These are phyloP conservation scores for Harpegnathos saltator DNA, from an alignment of 1,140 invertebrate genomes.

Conservation along the genomic window DNA sequence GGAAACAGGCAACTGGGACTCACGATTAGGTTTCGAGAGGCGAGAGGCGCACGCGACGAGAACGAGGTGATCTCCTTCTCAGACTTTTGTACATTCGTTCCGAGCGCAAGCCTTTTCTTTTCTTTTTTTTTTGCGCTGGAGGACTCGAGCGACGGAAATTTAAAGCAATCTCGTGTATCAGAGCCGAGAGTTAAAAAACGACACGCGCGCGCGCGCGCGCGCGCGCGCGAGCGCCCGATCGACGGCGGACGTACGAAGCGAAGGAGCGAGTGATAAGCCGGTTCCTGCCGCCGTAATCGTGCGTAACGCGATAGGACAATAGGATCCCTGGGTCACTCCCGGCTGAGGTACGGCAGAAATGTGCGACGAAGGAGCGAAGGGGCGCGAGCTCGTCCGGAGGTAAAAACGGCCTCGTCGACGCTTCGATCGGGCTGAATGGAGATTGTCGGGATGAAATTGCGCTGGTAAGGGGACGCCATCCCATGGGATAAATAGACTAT, in stretches of 20 bases:
- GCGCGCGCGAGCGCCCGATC: too few species aligned
- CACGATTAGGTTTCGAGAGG: too few species aligned
- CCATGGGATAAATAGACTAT: slow-evolving; percentile 69
- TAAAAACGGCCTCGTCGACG: slow-evolving; percentile 47
- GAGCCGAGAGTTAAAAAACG: background rate
- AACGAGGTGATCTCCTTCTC: too few species aligned
- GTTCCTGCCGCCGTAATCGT: background rate
- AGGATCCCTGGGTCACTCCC: slow-evolving; percentile 9
- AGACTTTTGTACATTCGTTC: too few species aligned
- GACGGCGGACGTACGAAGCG: background rate
- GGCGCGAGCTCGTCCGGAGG: slow-evolving; percentile 1
- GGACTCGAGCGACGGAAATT: too few species aligned
- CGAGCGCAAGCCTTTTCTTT: too few species aligned
- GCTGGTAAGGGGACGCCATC: slow-evolving; percentile 51
- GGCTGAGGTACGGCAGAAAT: background rate
- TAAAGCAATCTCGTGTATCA: too few species aligned
- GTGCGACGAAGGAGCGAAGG: background rate
- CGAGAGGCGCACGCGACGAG: too few species aligned
- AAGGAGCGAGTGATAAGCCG: background rate
- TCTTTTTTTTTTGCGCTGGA: too few species aligned
- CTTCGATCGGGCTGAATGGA: slow-evolving; percentile 57
- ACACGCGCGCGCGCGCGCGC: too few species aligned
- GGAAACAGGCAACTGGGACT: too few species aligned
- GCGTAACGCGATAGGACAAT: slow-evolving; percentile 22
- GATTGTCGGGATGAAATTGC: slow-evolving; percentile 68